phyloP scores from a whole-genome alignment of 2,797 vertebrate species.

The Linurgus olivaceus region DNA sequence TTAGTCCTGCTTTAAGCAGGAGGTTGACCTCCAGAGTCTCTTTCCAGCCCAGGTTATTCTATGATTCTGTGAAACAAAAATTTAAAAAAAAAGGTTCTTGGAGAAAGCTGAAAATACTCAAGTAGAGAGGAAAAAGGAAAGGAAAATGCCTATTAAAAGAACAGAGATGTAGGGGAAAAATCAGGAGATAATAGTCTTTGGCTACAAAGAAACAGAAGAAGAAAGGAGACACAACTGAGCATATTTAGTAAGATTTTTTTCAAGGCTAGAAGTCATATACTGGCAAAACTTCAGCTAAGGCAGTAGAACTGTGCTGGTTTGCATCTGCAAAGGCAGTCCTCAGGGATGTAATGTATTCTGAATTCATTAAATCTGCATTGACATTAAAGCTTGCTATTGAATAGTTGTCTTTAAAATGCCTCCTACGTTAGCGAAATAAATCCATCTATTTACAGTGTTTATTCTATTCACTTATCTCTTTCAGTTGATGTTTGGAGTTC shows the following conservation, averaged over 20 bases:
- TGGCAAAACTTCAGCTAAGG: background rate
- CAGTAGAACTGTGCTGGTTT: background rate
- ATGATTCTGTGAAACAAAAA: background rate
- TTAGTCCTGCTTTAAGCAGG: background rate
- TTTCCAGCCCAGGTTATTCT: background rate
- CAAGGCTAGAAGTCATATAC: background rate
- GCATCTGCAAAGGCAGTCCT: background rate
- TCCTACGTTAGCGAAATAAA: conserved; percentile 43
- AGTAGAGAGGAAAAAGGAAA: background rate
- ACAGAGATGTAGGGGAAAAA: background rate
- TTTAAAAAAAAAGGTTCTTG: background rate
- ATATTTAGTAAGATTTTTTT: background rate
- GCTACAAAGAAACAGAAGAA: background rate
- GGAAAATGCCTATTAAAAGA: background rate
- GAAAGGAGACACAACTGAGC: background rate
- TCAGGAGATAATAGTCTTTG: background rate
- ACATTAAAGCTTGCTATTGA: conserved; percentile 5
- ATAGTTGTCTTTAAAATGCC: conserved; percentile 31
- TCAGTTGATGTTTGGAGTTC: conserved; percentile 28
- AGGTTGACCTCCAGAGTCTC: background rate
- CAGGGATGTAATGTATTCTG: background rate
- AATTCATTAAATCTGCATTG: conserved; percentile 27
- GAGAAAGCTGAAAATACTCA: background rate
- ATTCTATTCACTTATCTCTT: conserved; percentile 14
- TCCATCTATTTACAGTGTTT: conserved; percentile 32